A percentile compares a stretch with the other conserved stretches of the same genome.
phyloP scores from a whole-genome alignment of 2,888 invertebrate genomes.

The Cheilosia variabilis region DNA sequence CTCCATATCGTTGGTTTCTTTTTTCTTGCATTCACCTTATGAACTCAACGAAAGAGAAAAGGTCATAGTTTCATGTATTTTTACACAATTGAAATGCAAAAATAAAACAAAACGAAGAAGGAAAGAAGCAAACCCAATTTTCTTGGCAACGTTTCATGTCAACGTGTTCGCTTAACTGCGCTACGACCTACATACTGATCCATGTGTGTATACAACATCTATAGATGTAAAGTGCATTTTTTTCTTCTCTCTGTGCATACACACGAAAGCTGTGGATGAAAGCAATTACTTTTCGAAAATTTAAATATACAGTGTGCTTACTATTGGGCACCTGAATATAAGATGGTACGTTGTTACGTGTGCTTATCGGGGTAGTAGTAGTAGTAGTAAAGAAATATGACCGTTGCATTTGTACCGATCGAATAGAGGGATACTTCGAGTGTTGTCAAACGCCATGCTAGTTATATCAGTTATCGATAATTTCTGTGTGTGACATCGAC shows the following conservation, averaged over 20 bases:
- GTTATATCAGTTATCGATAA: too few species aligned
- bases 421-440: too few species aligned
- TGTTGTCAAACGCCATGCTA: too few species aligned
- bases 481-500: too few species aligned
- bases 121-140: conserved; percentile 45
- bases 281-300: conserved; percentile 7
- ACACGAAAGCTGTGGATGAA: background rate
- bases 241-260: background rate
- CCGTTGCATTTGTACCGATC: too few species aligned
- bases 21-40: conserved; percentile 15
- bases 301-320: background rate
- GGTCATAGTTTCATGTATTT: conserved; percentile 43
- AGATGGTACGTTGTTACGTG: too few species aligned
- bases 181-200: conserved; percentile 32
- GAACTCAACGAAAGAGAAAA: conserved; percentile 30
- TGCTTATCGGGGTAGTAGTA: too few species aligned
- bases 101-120: conserved; percentile 9
- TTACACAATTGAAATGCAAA: conserved; percentile 39
- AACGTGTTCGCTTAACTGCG: conserved; percentile 48
- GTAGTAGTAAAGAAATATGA: too few species aligned
- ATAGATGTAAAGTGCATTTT: conserved; percentile 15
- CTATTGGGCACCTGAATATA: too few species aligned
- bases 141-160: conserved; percentile 51
- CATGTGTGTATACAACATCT: background rate
- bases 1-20: background rate